These are phyloP conservation scores for Spodoptera frugiperda DNA, from an alignment of 1,140 invertebrate genomes.

Conservation along the genomic window DNA sequence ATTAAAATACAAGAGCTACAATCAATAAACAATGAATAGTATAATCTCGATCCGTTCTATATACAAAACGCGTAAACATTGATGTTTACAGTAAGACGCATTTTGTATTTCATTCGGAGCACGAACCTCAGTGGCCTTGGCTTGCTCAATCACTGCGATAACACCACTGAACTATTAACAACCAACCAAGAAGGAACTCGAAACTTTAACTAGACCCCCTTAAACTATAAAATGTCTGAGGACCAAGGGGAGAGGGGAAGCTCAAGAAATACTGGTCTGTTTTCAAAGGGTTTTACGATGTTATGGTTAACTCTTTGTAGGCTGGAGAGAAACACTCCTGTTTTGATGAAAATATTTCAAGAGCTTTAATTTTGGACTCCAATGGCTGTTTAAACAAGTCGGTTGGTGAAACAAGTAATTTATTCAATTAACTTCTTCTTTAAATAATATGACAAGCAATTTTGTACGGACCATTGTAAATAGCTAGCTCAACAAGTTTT, in stretches of 20 bases:
- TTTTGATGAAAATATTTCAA: slow-evolving; percentile 45
- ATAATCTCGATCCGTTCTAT: slow-evolving; percentile 36
- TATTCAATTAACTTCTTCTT: slow-evolving; percentile 35
- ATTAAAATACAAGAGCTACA: slow-evolving; percentile 11
- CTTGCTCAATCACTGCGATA: slow-evolving; percentile 48
- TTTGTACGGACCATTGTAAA: not conserved
- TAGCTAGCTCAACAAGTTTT: slow-evolving; percentile 2
- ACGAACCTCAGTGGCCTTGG: slow-evolving; percentile 43
- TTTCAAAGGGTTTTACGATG: slow-evolving; percentile 46
- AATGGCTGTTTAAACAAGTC: slow-evolving; percentile 18
- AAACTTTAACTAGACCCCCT: slow-evolving; percentile 8
- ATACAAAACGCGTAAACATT: not conserved
- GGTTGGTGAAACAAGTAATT: slow-evolving; percentile 36
- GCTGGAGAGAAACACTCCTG: slow-evolving; percentile 10
- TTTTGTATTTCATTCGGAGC: slow-evolving; percentile 45
- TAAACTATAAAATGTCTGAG: not conserved
- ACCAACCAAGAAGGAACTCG: slow-evolving; percentile 16
- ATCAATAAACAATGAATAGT: slow-evolving; percentile 45
- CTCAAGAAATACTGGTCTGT: slow-evolving; percentile 12
- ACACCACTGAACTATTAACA: slow-evolving; percentile 43
- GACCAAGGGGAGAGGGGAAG: not conserved
- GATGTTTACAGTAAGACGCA: slow-evolving; percentile 43
- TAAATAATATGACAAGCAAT: slow-evolving; percentile 13
- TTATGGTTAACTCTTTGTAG: slow-evolving; percentile 45
- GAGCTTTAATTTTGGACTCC: slow-evolving; percentile 31